A percentile compares a stretch with the other conserved stretches of the same genome.
Conservation (phyloP, 2,888 invertebrate species). For the Choreutis nemorana region DNA sequence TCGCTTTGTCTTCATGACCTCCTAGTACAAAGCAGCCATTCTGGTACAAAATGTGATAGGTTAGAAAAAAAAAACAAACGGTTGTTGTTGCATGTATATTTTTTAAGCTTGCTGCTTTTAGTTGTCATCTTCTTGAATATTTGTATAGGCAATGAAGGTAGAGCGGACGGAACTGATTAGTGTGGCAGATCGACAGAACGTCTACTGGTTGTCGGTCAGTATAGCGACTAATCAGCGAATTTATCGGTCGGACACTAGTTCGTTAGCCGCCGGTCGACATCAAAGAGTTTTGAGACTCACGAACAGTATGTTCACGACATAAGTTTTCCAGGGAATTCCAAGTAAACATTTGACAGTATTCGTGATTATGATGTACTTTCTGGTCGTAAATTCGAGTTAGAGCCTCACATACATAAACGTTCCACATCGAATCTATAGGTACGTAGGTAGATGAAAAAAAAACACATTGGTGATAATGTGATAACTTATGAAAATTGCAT, state of each 20-base stretch:
- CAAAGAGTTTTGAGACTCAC: slow-evolving; percentile 49
- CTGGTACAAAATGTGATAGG: no score
- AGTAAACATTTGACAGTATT: slow-evolving; percentile 25
- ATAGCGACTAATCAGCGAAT: slow-evolving; percentile 21
- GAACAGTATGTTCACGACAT: slow-evolving; percentile 42
- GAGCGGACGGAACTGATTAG: no score
- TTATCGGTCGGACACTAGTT: slow-evolving; percentile 33
- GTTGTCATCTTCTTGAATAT: no score
- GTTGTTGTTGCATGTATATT: no score
- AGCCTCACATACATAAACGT: background rate
- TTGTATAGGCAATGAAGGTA: no score
- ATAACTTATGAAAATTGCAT: slow-evolving; percentile 6
- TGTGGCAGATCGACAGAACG: slow-evolving; percentile 25
- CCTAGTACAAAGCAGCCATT: no score
- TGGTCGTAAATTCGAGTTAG: slow-evolving; percentile 2
- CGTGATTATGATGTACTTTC: slow-evolving; percentile 39
- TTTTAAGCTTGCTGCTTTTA: no score
- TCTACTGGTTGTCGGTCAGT: slow-evolving; percentile 27
- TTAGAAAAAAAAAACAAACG: no score
- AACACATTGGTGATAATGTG: background rate
- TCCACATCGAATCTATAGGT: slow-evolving; percentile 2
- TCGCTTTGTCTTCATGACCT: slow-evolving; percentile 53
- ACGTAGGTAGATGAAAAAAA: slow-evolving; percentile 5
- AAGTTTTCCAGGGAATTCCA: slow-evolving; percentile 47
- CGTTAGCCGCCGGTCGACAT: slow-evolving; percentile 46